A percentile compares a stretch with the other conserved stretches of the same genome.
These are phyloP conservation scores for Mustela lutreola DNA, from an alignment of 2,113 vertebrate genomes.

Conservation along the genomic window DNA sequence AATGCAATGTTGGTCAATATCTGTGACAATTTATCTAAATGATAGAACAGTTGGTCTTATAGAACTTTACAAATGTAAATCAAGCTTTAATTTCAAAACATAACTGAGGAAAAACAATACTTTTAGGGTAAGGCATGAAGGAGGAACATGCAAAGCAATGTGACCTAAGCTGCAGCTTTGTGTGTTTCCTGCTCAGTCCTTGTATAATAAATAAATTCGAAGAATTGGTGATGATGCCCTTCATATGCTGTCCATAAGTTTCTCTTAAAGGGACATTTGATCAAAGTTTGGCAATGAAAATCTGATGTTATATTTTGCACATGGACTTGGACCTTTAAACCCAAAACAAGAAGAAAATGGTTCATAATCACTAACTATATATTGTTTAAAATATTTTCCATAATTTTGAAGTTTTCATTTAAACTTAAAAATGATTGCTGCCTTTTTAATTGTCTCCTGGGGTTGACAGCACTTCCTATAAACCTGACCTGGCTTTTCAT, in stretches of 20 bases:
- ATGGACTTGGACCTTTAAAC: not conserved
- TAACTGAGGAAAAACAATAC: not conserved
- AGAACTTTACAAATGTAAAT: not conserved
- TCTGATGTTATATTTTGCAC: not conserved
- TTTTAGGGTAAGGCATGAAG: not conserved
- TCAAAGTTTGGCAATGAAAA: slow-evolving; percentile 10
- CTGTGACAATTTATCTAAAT: not conserved
- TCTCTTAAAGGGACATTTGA: not conserved
- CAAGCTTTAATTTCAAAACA: not conserved
- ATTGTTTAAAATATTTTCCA: slow-evolving; percentile 59
- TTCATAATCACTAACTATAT: slow-evolving; percentile 61
- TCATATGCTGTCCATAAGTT: not conserved
- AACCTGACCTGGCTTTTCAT: not conserved
- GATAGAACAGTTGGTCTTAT: not conserved
- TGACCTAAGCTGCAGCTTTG: not conserved
- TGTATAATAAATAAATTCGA: not conserved
- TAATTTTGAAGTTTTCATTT: slow-evolving; percentile 15
- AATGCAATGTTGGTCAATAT: not conserved
- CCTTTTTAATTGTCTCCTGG: slow-evolving; percentile 12
- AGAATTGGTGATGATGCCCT: not conserved
- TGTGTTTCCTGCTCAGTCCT: not conserved
- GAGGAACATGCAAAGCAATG: not conserved
- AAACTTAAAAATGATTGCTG: slow-evolving; percentile 47
- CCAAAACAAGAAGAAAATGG: slow-evolving; percentile 8
- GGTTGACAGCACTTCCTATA: not conserved